Conservation (phyloP, 2,797 vertebrate genomes). For the Myripristis murdjan region DNA sequence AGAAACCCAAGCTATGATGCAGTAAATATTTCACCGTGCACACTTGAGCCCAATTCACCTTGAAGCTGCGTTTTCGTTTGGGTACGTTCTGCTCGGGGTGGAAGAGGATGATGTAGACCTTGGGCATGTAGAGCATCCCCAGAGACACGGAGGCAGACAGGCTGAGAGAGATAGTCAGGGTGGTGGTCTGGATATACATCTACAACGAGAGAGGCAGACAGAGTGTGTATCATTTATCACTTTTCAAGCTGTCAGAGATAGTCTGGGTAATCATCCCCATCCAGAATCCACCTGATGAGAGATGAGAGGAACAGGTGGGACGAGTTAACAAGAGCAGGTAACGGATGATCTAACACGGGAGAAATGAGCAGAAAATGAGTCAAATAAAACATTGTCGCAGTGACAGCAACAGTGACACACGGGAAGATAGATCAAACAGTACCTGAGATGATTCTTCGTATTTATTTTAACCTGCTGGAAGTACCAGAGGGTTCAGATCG, state of each 20-base stretch:
- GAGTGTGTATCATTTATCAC: conserved; percentile 49
- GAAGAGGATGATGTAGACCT: conserved; percentile 98
- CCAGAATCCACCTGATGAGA: conserved; percentile 17
- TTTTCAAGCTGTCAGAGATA: conserved; percentile 48
- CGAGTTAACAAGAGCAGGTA: conserved; percentile 19
- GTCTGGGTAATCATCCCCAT: conserved; percentile 37
- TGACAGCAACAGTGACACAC: conserved; percentile 38
- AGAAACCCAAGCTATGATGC: background rate
- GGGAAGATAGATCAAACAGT: conserved; percentile 39
- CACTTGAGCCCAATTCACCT: conserved; percentile 67
- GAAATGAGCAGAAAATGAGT: conserved; percentile 28
- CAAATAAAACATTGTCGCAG: conserved; percentile 3
- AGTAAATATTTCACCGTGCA: background rate
- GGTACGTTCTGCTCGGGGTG: conserved; percentile 99
- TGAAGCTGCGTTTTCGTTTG: conserved; percentile 97
- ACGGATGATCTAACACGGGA: conserved; percentile 41
- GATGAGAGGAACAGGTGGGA: conserved; percentile 40
- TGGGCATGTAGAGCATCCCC: conserved; percentile 99
- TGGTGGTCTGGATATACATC: conserved; percentile 99
- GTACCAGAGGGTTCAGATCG: conserved; percentile 6
- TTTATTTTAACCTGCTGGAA: conserved; percentile 23
- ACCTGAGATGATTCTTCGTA: conserved; percentile 26
- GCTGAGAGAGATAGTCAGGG: conserved; percentile 98
- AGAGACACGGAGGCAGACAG: conserved; percentile 98
- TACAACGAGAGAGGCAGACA: conserved; percentile 72